A percentile compares a stretch with the other conserved stretches of the same genome.
phyloP scores from a whole-genome alignment of 1,140 invertebrate genomes.

The Drosophila sucinea region DNA sequence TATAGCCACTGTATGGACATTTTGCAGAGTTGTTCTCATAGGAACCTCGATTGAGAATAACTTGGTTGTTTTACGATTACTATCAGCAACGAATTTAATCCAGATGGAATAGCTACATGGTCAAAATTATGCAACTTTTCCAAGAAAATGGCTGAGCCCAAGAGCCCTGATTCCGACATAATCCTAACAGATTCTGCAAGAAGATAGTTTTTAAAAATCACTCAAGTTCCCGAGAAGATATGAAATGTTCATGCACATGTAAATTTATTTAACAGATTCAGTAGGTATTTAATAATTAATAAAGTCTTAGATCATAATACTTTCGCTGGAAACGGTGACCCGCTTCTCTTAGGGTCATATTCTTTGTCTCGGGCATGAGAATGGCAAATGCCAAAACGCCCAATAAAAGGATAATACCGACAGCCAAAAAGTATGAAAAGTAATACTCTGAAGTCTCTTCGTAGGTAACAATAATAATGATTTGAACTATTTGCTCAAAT shows the following conservation, averaged over 20 bases:
- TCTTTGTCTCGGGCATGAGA: slow-evolving; percentile 64
- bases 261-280: background rate
- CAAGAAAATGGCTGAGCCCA: no score
- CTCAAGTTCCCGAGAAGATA: background rate
- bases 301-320: slow-evolving; percentile 27
- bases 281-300: slow-evolving; percentile 16
- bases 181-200: no score
- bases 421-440: slow-evolving; percentile 52
- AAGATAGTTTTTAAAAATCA: no score
- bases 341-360: slow-evolving; percentile 57
- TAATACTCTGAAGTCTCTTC: background rate
- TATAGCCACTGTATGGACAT: no score
- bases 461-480: slow-evolving; percentile 57
- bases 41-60: no score
- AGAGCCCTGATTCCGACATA: no score
- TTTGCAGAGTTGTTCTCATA: no score
- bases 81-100: no score
- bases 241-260: background rate
- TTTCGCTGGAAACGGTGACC: slow-evolving; percentile 53
- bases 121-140: no score
- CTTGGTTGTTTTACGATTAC: no score
- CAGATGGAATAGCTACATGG: no score
- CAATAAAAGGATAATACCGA: slow-evolving; percentile 61
- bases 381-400: slow-evolving; percentile 45
- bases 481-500: slow-evolving; percentile 64